Percentiles rank a stretch among this genome's conserved stretches.
These are phyloP conservation scores for Propithecus coquereli DNA, from an alignment of 2,113 vertebrate genomes.

Conservation along the genomic window DNA sequence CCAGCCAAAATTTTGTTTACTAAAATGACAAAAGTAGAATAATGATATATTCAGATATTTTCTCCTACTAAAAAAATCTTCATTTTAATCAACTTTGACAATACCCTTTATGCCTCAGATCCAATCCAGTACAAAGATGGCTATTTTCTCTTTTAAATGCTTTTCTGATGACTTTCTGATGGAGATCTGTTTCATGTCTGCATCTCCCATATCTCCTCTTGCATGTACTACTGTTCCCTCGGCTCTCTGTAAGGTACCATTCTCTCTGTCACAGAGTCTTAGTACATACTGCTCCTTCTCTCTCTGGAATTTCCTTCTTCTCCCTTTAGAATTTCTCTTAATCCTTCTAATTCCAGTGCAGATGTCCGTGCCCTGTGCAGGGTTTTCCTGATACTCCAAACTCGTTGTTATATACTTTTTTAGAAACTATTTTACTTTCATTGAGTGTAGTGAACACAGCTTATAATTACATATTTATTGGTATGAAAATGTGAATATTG, in stretches of 20 bases:
- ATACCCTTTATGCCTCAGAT: not conserved
- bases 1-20: not conserved
- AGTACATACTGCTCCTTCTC: not conserved
- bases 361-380: not conserved
- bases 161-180: not conserved
- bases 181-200: not conserved
- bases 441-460: not conserved
- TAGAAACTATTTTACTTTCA: not conserved
- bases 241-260: not conserved
- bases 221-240: fast-evolving
- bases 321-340: not conserved
- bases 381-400: not conserved
- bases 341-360: not conserved
- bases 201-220: not conserved
- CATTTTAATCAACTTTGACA: not conserved
- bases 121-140: not conserved
- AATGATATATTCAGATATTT: not conserved
- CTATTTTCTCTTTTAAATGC: not conserved
- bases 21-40: not conserved
- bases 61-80: not conserved
- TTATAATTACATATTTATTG: not conserved
- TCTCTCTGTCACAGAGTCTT: not conserved
- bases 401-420: not conserved
- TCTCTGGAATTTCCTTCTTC: not conserved
- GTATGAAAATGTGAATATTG: not conserved